Evolutionary conservation across 2,797 vertebrate species (phyloP).

Genomic region (Labeo calbasu): DNA sequence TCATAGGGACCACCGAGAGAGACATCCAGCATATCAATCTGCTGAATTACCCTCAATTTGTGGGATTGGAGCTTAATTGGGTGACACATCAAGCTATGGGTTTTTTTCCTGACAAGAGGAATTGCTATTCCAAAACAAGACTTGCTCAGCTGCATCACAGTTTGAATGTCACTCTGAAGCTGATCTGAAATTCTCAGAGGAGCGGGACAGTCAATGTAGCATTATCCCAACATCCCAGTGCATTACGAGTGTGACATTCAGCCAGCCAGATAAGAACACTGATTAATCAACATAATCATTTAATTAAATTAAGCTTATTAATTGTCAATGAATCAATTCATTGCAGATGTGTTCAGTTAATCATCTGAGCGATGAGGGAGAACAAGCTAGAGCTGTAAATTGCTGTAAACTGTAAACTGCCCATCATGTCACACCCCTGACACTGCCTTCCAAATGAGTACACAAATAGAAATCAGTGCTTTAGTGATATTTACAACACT

Average conservation of each 20-base stretch:
- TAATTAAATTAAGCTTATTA: not conserved
- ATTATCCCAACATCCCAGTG: constrained; percentile 24
- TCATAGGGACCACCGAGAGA: not conserved
- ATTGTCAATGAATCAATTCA: not conserved
- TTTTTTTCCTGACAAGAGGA: constrained; percentile 24
- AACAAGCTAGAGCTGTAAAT: not conserved
- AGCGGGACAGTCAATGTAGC: not conserved
- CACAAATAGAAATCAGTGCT: too few relatives aligned
- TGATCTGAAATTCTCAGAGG: constrained; percentile 32
- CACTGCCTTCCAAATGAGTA: too few relatives aligned
- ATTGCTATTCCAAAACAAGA: not conserved
- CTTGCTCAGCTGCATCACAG: constrained; percentile 8
- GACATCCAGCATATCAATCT: not conserved
- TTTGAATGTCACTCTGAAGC: constrained; percentile 12
- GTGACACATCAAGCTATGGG: not conserved
- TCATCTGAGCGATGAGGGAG: not conserved
- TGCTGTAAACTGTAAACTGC: not conserved
- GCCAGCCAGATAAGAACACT: not conserved
- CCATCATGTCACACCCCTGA: not conserved
- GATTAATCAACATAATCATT: not conserved
- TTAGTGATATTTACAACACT: too few relatives aligned
- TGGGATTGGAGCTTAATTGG: not conserved
- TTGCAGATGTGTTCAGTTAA: not conserved
- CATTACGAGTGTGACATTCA: not conserved
- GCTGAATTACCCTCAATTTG: not conserved